These are phyloP conservation scores for Orycteropus afer DNA, from an alignment of 2,113 vertebrate species.

Conservation along the genomic window DNA sequence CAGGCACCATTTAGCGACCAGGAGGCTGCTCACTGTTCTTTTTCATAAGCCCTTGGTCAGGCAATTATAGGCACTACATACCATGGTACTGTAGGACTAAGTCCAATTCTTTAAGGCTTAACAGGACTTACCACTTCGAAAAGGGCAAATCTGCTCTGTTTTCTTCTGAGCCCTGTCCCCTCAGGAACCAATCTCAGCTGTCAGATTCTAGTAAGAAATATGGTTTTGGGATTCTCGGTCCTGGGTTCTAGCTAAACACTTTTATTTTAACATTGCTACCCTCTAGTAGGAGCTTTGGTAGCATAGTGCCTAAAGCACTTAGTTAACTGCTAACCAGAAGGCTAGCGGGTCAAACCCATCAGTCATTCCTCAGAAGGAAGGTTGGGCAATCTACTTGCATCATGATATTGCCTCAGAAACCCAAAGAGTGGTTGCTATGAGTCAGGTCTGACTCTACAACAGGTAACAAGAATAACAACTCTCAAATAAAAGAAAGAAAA, in stretches of 20 bases:
- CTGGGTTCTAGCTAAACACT: background rate
- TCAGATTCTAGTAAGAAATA: background rate
- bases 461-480: no score
- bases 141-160: background rate
- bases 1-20: background rate
- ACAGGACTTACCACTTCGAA: background rate
- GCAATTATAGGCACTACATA: background rate
- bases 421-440: no score
- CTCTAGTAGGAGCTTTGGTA: no score
- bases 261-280: background rate
- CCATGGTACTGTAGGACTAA: background rate
- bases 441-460: no score
- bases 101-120: background rate
- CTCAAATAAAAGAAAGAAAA: background rate
- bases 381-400: no score
- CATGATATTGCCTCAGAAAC: no score
- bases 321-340: no score
- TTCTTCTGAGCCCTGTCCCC: background rate
- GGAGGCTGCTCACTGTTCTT: background rate
- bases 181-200: background rate
- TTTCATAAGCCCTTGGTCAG: background rate
- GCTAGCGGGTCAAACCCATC: no score
- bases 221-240: rapidly evolving
- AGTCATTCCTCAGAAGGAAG: no score
- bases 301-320: no score